Percentiles rank a stretch among this genome's conserved stretches.
Evolutionary conservation across 2,888 invertebrate species (phyloP).

Genomic region (Pollenia griseotomentosa): DNA sequence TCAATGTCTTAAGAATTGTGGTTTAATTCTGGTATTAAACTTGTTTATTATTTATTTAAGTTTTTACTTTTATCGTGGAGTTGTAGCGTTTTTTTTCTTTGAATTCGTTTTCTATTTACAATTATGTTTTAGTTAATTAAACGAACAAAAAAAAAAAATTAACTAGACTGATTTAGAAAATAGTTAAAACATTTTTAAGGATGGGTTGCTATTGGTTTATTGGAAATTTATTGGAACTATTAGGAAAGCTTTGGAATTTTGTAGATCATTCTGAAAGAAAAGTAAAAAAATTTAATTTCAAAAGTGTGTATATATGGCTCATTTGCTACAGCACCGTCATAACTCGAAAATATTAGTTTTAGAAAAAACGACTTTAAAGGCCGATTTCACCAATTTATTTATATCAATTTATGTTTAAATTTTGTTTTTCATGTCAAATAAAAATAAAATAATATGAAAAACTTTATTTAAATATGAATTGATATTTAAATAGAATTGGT

Average conservation of each 20-base stretch:
- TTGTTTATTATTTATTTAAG: constrained; percentile 59
- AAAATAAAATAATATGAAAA: too few relatives aligned
- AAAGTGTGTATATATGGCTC: too few relatives aligned
- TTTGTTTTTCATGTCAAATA: too few relatives aligned
- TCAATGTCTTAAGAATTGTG: constrained; percentile 72
- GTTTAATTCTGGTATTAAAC: constrained; percentile 65
- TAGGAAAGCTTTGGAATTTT: neutral
- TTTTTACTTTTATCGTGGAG: constrained; percentile 10
- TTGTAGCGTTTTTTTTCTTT: constrained; percentile 6
- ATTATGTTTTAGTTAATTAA: constrained; percentile 68
- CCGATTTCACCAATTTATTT: too few relatives aligned
- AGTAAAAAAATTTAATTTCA: too few relatives aligned
- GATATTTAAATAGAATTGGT: too few relatives aligned
- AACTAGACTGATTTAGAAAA: constrained; percentile 42
- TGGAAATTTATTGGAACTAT: neutral
- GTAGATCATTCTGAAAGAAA: too few relatives aligned
- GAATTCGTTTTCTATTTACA: constrained; percentile 53
- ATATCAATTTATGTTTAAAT: too few relatives aligned
- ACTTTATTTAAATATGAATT: too few relatives aligned
- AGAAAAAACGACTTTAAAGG: too few relatives aligned
- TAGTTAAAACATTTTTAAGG: neutral
- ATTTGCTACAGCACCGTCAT: too few relatives aligned
- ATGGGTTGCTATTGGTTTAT: constrained; percentile 9
- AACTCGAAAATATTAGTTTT: too few relatives aligned
- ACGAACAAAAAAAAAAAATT: constrained; percentile 18